Evolutionary conservation across 2,797 vertebrate species (phyloP), one percentile per base, ranked within the genome.

Genomic region (Lagocephalus sceleratus): DNA sequence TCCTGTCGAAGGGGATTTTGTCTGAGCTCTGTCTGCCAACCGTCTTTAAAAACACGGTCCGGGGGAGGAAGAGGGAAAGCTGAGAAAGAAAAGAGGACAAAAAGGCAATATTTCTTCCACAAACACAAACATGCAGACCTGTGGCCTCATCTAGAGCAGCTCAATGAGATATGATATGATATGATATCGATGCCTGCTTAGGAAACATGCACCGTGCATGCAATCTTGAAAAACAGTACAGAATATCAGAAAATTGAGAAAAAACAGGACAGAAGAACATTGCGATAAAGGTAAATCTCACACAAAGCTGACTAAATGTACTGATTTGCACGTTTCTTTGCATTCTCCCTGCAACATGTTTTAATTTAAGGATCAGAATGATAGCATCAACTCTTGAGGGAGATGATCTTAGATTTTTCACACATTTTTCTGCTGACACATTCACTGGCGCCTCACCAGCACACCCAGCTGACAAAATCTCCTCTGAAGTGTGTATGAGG

Each of bases 1-100:
- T 81, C 65, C 63, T 78, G 72, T 75, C 76, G 76, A 63, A 57
- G 68, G 68, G 63, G 68, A 57, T 57, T 71, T 57, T 63, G 68
- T 78, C 80, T 84, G 29, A 55, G 61, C 48, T 57, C 51, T 4
- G 56, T 63, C 51, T 5, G 54, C 61, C 63, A 72, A 23, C 62
- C 49, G 23, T 69, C 60, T 47, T 50, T 59, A 47, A 71, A 44
- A 72, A 57, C 56, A 44, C 14, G 51, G 46, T 50, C 44, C 43
- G 52, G 49, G 48, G 49, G 44, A 67, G 63, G 51, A 22, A 60
- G 46, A 54, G 9, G 51, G 51, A 21, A 32, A 29, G 54, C 2
- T 26, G 26, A 38, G 21, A 41, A 35, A 54, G 23, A 23, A 20
- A 44, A 40, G 17, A 23, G 63, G 38, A 39, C 44, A 51, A 54